These are phyloP conservation scores for Sceloporus undulatus DNA, from an alignment of 2,113 vertebrate genomes.

Conservation along the genomic window DNA sequence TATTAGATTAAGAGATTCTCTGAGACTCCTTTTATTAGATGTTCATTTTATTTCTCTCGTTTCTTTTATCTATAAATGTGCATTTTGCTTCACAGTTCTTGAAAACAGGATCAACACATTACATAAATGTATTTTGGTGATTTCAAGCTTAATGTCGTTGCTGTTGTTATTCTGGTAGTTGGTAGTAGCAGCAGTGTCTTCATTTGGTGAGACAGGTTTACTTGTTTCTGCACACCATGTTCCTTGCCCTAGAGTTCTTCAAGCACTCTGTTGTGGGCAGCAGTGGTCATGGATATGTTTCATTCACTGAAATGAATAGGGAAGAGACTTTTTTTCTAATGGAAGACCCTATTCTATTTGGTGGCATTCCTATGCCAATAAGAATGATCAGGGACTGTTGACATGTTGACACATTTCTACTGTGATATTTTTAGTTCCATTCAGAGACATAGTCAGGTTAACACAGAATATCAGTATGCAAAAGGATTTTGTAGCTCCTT, in stretches of 20 bases:
- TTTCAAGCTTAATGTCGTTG: background rate
- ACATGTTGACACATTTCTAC: background rate
- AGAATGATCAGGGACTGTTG: background rate
- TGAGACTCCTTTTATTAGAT: background rate
- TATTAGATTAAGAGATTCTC: background rate
- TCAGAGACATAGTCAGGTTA: too few relatives aligned
- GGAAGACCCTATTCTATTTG: background rate
- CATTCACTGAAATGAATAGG: background rate
- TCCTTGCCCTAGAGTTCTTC: background rate
- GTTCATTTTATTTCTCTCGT: background rate
- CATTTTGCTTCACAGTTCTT: rapidly evolving
- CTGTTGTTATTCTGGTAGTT: background rate
- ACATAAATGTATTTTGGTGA: background rate
- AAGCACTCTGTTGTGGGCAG: background rate
- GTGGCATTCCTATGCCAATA: too few relatives aligned
- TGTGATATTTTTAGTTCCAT: background rate
- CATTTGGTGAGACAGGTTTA: too few relatives aligned
- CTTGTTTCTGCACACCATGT: background rate
- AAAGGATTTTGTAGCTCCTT: too few relatives aligned
- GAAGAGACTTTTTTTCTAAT: background rate
- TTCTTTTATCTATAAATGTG: background rate
- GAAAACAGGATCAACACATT: background rate
- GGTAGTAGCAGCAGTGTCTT: too few relatives aligned
- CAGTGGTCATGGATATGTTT: background rate
- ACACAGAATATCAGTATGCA: too few relatives aligned